Base-by-base conservation (phyloP, 2,797 vertebrate species). In the Neosilurus hyrtlii region DNA sequence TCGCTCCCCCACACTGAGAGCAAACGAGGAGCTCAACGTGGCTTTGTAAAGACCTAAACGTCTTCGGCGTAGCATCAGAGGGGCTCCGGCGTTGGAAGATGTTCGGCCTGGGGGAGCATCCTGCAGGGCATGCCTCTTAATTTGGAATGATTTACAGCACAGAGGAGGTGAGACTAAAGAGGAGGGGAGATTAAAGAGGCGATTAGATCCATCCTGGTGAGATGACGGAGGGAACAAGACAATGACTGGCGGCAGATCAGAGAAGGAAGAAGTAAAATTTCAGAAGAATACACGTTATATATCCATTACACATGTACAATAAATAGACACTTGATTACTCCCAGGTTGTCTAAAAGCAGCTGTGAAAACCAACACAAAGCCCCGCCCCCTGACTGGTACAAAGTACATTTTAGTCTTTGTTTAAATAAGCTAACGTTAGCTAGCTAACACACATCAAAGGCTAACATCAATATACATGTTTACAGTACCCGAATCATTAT, bases 71-170 rank as follows among this genome's bases (percentile, higher is more conserved):
- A 80, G 75, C 81, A 86, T 88, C 86, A 86, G 87, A 84, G 70
- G 80, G 80, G 83, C 83, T 68, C 86, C 67, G 49, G 37, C 75
- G 78, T 62, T 66, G 86, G 87, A 89, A 93, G 90, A 91, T 88
- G 92, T 91, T 92, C 91, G 92, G 90, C 84, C 86, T 85, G 89
- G 88, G 83, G 89, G 83, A 89, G 90, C 26, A 26, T 79, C 74
- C 85, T 76, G 82, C 67, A 70, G 63, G 82, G 82, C 86, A 76
- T 65, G 82, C 80, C 80, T 88, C 83, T 78, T 84, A 85, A 88
- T 86, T 86, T 85, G 73, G 83, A 84, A 81, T 84, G 49, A 79
- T 86, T 89, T 85, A 85, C 77, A 77, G 73, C 78, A 80, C 73
- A 22, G 62, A 84, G 76, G 86, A 84, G 84, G 68, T 68, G 82